A percentile compares a stretch with the other conserved stretches of the same genome.
Evolutionary conservation across 2,113 vertebrate genomes (phyloP).

Genomic region (Vanacampus margaritifer): DNA sequence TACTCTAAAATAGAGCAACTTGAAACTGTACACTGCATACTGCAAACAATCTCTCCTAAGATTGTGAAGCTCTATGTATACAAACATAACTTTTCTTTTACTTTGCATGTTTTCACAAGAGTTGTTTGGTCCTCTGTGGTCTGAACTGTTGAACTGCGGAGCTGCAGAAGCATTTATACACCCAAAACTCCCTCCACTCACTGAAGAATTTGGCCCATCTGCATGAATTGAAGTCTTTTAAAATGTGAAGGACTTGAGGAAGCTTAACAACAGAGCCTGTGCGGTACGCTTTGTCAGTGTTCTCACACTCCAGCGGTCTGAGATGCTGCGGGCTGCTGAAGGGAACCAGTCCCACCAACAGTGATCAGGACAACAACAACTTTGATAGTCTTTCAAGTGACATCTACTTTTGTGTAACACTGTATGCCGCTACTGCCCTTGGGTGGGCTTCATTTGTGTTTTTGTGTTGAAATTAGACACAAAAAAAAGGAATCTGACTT

Average conservation of each 20-base stretch:
- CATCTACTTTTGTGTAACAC: conserved; percentile 13
- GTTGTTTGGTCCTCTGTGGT: not conserved
- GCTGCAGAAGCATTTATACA: conserved; percentile 15
- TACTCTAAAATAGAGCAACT: not conserved
- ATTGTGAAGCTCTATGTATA: not conserved
- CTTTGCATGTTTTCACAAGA: not conserved
- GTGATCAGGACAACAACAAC: conserved; percentile 32
- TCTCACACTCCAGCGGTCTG: conserved; percentile 25
- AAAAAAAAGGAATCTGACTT: not conserved
- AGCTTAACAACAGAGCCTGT: conserved; percentile 46
- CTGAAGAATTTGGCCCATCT: conserved; percentile 41
- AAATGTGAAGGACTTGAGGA: conserved; percentile 44
- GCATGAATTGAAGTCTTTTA: conserved; percentile 34
- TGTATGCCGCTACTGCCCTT: not conserved
- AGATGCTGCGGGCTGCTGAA: conserved; percentile 43
- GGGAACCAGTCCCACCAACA: conserved; percentile 40
- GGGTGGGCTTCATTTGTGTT: conserved; percentile 18
- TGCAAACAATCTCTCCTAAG: not conserved
- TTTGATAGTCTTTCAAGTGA: conserved; percentile 16
- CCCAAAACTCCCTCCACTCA: conserved; percentile 26
- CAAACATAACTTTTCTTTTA: not conserved
- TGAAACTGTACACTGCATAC: not conserved
- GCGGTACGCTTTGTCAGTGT: conserved; percentile 31
- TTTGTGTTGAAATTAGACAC: not conserved
- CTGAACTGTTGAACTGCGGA: conserved; percentile 30